Percentiles rank a stretch among this genome's conserved stretches.
Conservation (phyloP, 2,888 invertebrate species). For the Tanytarsus gracilentus region DNA sequence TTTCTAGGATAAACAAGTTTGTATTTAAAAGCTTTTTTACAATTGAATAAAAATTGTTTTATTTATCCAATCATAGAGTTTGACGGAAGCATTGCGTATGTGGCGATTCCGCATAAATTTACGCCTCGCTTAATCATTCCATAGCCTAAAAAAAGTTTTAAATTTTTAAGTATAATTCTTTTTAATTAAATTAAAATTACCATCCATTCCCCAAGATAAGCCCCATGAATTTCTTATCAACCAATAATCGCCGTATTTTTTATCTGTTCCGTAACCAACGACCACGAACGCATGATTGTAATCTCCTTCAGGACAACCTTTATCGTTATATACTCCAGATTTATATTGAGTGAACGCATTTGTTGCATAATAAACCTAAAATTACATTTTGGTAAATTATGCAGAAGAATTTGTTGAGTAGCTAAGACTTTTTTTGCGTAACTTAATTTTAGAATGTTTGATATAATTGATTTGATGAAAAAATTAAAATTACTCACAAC, state of each 20-base stretch:
- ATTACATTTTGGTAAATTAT: neutral
- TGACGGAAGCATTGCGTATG: slow-evolving; percentile 1
- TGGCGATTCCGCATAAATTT: slow-evolving; percentile 7
- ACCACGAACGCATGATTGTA: neutral
- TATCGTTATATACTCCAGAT: neutral
- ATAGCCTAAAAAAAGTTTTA: slow-evolving; percentile 3
- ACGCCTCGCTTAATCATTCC: neutral
- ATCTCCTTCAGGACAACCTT: neutral
- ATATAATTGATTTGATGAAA: too few relatives aligned
- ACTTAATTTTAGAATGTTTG: too few relatives aligned
- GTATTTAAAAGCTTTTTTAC: neutral
- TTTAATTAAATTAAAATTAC: too few relatives aligned
- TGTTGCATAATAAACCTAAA: neutral
- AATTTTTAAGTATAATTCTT: too few relatives aligned
- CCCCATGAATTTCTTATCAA: neutral
- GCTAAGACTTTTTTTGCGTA: too few relatives aligned
- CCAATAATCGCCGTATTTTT: neutral
- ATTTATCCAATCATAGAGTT: neutral
- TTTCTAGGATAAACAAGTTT: neutral
- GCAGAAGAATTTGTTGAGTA: neutral
- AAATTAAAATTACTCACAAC: neutral
- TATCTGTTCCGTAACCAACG: slow-evolving; percentile 4
- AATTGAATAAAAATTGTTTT: neutral
- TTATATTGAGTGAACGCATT: neutral
- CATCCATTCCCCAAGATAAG: neutral